Evolutionary conservation across 2,888 invertebrate genomes (phyloP).

Genomic region (Drosophila planitibia): DNA sequence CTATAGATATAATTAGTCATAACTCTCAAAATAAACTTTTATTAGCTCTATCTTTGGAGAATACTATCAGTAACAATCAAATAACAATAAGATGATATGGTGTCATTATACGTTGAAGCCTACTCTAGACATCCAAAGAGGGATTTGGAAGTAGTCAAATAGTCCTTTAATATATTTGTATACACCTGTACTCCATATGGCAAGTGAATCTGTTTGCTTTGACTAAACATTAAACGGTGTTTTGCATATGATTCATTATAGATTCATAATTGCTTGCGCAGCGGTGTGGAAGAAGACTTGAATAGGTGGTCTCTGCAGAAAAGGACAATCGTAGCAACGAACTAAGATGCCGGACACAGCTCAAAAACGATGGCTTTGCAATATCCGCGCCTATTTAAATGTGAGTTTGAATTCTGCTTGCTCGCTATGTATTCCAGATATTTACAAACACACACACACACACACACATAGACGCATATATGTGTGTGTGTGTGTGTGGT

Average conservation of each 20-base stretch:
- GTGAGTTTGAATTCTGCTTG: constrained; percentile 54
- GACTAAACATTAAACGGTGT: not conserved
- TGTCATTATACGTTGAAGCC: not conserved
- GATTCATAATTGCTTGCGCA: constrained; percentile 55
- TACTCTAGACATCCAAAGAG: not conserved
- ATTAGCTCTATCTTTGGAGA: not conserved
- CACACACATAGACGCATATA: constrained; percentile 21
- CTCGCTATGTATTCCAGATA: constrained; percentile 35
- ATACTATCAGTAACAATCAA: not conserved
- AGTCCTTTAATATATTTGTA: not conserved
- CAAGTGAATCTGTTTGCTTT: not conserved
- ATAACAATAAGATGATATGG: not conserved
- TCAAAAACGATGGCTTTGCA: constrained; percentile 43
- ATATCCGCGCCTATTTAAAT: constrained; percentile 52
- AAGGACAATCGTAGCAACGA: constrained; percentile 43
- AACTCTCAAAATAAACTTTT: not conserved
- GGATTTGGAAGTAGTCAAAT: not conserved
- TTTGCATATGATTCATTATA: constrained; percentile 8
- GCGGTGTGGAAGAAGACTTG: constrained; percentile 20
- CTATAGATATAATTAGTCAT: not conserved
- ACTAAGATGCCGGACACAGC: constrained; percentile 62
- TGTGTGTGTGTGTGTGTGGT: constrained; percentile 22
- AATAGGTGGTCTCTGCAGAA: constrained; percentile 31
- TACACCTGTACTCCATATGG: not conserved
- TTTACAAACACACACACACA: constrained; percentile 18